These are phyloP conservation scores for Lithobates pipiens DNA, from an alignment of 2,797 vertebrate species.

Conservation along the genomic window DNA sequence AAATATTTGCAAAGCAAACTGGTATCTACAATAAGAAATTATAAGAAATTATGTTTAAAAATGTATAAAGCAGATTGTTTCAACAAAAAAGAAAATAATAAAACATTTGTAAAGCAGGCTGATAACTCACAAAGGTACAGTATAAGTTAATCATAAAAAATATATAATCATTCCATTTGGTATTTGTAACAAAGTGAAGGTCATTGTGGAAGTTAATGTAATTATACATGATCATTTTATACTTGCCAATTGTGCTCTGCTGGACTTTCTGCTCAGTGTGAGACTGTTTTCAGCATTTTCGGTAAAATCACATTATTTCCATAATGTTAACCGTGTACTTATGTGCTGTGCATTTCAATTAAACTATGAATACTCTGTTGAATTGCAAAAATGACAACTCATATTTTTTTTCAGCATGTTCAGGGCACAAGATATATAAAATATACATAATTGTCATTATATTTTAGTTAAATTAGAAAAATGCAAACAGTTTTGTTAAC, in stretches of 20 bases:
- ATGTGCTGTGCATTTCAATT: conserved; percentile 17
- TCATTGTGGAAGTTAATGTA: conserved; percentile 41
- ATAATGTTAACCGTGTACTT: conserved; percentile 16
- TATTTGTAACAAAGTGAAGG: conserved; percentile 19
- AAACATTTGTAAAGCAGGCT: background rate
- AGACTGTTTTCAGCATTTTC: conserved; percentile 20
- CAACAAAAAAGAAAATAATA: background rate
- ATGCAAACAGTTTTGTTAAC: too few species aligned
- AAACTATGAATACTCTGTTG: background rate
- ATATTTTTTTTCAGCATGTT: background rate
- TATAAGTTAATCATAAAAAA: background rate
- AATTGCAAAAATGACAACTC: background rate
- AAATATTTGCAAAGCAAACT: too few species aligned
- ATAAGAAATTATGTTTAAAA: too few species aligned
- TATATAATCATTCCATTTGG: background rate
- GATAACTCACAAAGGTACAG: background rate
- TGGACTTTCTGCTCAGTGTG: conserved; percentile 32
- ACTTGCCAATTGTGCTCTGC: conserved; percentile 9
- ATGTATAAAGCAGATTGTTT: background rate
- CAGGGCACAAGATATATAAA: background rate
- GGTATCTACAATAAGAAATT: too few species aligned
- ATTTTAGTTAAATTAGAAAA: too few species aligned
- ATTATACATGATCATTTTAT: conserved; percentile 36
- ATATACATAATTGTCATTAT: too few species aligned
- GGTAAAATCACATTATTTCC: conserved; percentile 10